Percentiles rank a stretch among this genome's conserved stretches.
Evolutionary conservation across 2,113 vertebrate species (phyloP).

Genomic region (Carassius carassius): DNA sequence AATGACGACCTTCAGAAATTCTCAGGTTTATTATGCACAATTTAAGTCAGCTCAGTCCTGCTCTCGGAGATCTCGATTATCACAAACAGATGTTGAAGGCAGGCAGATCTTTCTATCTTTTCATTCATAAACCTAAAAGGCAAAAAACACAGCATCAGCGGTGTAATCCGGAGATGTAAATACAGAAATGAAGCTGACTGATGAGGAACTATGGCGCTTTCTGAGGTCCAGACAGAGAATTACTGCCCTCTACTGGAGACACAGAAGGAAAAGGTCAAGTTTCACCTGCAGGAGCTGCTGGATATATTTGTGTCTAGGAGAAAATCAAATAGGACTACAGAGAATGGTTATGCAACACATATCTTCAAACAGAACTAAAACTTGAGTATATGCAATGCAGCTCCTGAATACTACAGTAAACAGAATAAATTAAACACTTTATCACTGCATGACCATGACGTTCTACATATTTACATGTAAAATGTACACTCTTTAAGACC

Average conservation of each 20-base stretch:
- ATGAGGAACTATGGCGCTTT: background rate
- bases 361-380: background rate
- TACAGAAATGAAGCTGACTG: constrained; percentile 21
- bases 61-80: too few species aligned
- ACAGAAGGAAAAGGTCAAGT: background rate
- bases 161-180: background rate
- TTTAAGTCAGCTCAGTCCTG: background rate
- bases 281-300: constrained; percentile 3
- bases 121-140: constrained; percentile 6
- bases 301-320: background rate
- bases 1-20: background rate
- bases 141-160: background rate
- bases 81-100: background rate
- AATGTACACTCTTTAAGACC: too few species aligned
- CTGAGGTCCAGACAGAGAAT: background rate
- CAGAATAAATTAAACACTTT: background rate
- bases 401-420: background rate
- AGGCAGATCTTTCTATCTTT: background rate
- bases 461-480: background rate
- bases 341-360: background rate
- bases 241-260: constrained; percentile 47
- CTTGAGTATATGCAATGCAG: background rate
- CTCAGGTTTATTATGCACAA: background rate
- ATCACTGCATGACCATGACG: background rate
- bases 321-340: background rate